Percentiles rank a stretch among this genome's conserved stretches.
These are phyloP conservation scores for Gnatocerus cornutus DNA, from an alignment of 2,888 invertebrate species.

Conservation along the genomic window DNA sequence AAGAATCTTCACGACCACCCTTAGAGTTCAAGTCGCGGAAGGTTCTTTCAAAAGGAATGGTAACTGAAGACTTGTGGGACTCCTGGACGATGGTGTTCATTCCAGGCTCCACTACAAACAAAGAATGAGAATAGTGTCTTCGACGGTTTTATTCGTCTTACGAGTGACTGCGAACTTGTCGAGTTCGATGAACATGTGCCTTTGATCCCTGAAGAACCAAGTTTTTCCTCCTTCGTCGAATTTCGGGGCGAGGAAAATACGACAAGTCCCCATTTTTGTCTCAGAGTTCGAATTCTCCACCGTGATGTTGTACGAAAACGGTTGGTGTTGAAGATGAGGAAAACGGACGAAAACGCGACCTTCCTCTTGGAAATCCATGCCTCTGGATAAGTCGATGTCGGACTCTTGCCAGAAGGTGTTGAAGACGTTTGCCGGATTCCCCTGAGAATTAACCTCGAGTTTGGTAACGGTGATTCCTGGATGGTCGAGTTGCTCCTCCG, in stretches of 20 bases:
- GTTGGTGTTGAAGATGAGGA: slow-evolving; percentile 85
- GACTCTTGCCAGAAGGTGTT: slow-evolving; percentile 87
- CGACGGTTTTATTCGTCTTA: slow-evolving; percentile 71
- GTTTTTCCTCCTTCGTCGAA: slow-evolving; percentile 78
- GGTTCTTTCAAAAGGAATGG: not conserved
- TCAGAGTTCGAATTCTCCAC: slow-evolving; percentile 66
- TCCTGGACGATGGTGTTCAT: slow-evolving; percentile 72
- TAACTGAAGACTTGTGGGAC: not conserved
- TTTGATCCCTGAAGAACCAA: slow-evolving; percentile 78
- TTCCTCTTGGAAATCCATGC: slow-evolving; percentile 87
- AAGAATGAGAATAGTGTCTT: not conserved
- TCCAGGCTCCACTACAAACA: slow-evolving; percentile 74
- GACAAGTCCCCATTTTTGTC: slow-evolving; percentile 51
- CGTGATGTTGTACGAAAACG: slow-evolving; percentile 77
- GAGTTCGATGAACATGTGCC: slow-evolving; percentile 80
- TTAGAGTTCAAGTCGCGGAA: not conserved
- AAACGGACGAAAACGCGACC: slow-evolving; percentile 81
- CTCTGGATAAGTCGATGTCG: slow-evolving; percentile 84
- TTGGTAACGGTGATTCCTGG: slow-evolving; percentile 77
- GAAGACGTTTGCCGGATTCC: slow-evolving; percentile 73
- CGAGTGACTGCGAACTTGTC: slow-evolving; percentile 80
- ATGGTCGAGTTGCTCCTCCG: slow-evolving; percentile 76
- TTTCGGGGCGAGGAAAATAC: slow-evolving; percentile 76
- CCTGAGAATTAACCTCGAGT: slow-evolving; percentile 73
- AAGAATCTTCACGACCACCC: too few relatives aligned